These are phyloP conservation scores for Ormyrus labotus DNA, from an alignment of 2,888 invertebrate genomes.

Conservation along the genomic window DNA sequence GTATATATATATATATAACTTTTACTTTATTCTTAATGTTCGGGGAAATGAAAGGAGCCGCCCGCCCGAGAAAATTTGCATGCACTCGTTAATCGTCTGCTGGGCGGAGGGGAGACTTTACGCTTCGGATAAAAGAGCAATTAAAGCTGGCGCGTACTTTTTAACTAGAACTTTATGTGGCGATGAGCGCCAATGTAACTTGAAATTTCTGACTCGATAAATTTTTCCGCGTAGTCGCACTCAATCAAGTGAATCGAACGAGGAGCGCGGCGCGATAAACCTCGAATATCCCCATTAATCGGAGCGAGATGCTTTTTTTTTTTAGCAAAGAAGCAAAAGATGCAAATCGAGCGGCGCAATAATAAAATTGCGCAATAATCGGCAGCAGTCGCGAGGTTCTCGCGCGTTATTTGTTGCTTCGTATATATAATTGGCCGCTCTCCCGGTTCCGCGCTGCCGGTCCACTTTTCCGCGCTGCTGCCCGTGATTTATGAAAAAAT, in stretches of 20 bases:
- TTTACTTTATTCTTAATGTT: too few relatives aligned
- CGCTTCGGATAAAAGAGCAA: too few relatives aligned
- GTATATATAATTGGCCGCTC: not conserved
- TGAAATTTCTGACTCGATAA: too few relatives aligned
- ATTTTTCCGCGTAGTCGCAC: not conserved
- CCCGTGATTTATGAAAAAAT: slow-evolving; percentile 33
- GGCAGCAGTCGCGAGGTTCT: not conserved
- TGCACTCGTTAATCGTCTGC: too few relatives aligned
- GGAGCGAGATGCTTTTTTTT: not conserved
- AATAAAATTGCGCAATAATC: slow-evolving; percentile 30
- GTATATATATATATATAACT: too few relatives aligned
- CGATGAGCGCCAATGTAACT: too few relatives aligned
- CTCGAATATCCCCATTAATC: slow-evolving; percentile 15
- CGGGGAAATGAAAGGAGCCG: too few relatives aligned
- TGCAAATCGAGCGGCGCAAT: slow-evolving; percentile 4
- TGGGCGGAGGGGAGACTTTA: too few relatives aligned
- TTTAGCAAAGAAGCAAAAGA: slow-evolving; percentile 13
- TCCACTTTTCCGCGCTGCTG: slow-evolving; percentile 2
- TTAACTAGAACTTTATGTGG: too few relatives aligned
- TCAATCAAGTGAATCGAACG: slow-evolving; percentile 24
- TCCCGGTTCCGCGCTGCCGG: not conserved
- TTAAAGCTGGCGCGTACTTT: too few relatives aligned
- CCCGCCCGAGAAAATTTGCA: too few relatives aligned
- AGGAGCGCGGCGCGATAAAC: slow-evolving; percentile 12
- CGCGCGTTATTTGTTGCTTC: slow-evolving; percentile 22